Evolutionary conservation across 2,113 vertebrate species (phyloP).

Genomic region (Ictidomys tridecemlineatus): DNA sequence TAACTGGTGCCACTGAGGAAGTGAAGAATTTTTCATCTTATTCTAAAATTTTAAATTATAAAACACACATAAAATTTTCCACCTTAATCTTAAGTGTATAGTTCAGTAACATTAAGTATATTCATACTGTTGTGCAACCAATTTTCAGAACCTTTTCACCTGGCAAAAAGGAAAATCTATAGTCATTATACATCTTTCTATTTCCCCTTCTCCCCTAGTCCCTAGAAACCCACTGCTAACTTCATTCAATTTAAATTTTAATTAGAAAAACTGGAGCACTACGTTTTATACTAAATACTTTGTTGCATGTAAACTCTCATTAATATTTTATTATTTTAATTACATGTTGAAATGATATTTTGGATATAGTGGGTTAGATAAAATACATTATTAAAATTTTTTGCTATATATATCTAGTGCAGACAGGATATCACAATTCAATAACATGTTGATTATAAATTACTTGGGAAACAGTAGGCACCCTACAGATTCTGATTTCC

Average conservation of each 20-base stretch:
- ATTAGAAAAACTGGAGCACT: background rate
- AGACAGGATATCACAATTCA: background rate
- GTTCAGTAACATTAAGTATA: background rate
- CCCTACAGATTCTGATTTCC: background rate
- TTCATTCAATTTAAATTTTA: background rate
- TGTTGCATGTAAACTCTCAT: conserved; percentile 2
- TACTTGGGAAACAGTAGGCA: background rate
- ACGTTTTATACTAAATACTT: conserved; percentile 4
- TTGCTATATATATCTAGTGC: background rate
- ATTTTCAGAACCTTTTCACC: background rate
- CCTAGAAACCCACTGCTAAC: background rate
- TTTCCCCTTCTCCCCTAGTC: background rate
- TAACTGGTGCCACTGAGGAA: background rate
- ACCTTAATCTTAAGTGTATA: background rate
- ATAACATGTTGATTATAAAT: background rate
- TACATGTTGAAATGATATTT: background rate
- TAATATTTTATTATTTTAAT: conserved; percentile 9
- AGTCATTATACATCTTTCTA: background rate
- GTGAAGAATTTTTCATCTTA: background rate
- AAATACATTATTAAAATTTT: background rate
- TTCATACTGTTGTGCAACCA: background rate
- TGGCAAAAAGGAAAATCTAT: background rate
- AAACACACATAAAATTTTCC: background rate
- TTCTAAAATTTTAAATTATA: background rate
- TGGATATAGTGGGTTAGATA: background rate